Conservation (phyloP, 2,113 vertebrate species). For the Clarias batrachus region DNA sequence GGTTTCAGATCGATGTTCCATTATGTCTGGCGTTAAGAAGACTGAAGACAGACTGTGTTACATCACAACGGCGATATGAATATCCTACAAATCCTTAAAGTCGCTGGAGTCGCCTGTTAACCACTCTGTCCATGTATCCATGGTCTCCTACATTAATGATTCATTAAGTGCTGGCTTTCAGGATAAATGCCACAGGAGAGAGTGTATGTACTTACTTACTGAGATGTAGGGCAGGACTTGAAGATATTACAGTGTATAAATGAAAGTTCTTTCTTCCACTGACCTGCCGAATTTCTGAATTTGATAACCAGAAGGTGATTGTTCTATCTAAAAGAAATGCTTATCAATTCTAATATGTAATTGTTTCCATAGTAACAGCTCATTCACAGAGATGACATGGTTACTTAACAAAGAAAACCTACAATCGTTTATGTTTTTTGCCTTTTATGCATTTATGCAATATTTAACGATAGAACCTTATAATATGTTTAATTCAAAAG, state of each 20-base stretch:
- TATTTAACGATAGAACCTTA: neutral
- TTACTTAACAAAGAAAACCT: too few species aligned
- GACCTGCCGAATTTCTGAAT: neutral
- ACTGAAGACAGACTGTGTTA: neutral
- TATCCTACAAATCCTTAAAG: neutral
- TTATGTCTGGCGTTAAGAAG: neutral
- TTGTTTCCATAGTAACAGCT: neutral
- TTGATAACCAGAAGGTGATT: neutral
- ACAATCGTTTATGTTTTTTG: too few species aligned
- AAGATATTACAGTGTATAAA: neutral
- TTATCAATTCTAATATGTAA: neutral
- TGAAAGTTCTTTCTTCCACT: neutral
- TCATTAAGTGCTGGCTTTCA: slow-evolving; percentile 20
- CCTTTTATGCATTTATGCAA: neutral
- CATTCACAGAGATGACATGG: too few species aligned
- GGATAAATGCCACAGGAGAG: slow-evolving; percentile 1
- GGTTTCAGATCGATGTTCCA: slow-evolving; percentile 2
- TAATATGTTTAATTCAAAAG: neutral
- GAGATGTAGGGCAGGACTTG: neutral
- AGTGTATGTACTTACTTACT: neutral
- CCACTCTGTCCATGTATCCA: neutral
- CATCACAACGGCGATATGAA: neutral
- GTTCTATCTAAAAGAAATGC: neutral
- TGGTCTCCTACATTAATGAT: neutral
- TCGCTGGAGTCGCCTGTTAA: slow-evolving; percentile 10